Percentiles rank a stretch among this genome's conserved stretches.
Conservation (phyloP, 2,113 vertebrate genomes). For the Cardinalis cardinalis region DNA sequence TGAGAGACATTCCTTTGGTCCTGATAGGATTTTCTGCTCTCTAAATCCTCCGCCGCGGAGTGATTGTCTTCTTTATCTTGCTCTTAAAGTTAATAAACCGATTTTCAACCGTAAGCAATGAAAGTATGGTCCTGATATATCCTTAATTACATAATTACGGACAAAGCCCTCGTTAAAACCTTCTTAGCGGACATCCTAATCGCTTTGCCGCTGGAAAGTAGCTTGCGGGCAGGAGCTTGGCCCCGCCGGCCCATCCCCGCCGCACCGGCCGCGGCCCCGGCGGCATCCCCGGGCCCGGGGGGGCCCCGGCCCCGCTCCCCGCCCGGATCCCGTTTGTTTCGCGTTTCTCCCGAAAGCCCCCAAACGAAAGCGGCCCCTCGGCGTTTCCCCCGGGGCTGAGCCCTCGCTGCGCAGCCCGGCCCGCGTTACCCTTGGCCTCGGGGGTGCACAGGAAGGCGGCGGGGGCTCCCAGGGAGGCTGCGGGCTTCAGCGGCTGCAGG, state of each 20-base stretch:
- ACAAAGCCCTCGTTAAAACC: constrained; percentile 68
- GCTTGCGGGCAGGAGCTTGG: constrained; percentile 34
- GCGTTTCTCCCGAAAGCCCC: neutral
- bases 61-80: constrained; percentile 80
- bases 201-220: constrained; percentile 48
- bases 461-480: constrained; percentile 58
- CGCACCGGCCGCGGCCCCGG: neutral
- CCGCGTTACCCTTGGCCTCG: constrained; percentile 81
- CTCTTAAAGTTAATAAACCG: constrained; percentile 80
- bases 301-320: accelerated
- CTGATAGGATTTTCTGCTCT: constrained; percentile 84
- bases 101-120: constrained; percentile 71
- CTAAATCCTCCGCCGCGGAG: constrained; percentile 86
- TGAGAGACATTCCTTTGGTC: constrained; percentile 81
- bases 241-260: neutral
- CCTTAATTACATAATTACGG: constrained; percentile 68
- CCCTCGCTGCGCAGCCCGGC: neutral
- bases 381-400: neutral
- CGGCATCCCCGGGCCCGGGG: neutral
- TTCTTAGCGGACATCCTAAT: constrained; percentile 47
- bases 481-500: constrained; percentile 67
- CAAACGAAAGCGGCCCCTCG: neutral
- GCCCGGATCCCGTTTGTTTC: neutral
- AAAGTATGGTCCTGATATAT: constrained; percentile 65
- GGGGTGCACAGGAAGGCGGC: constrained; percentile 76